Base-by-base conservation (phyloP, 2,113 vertebrate genomes). In the Columba livia region DNA sequence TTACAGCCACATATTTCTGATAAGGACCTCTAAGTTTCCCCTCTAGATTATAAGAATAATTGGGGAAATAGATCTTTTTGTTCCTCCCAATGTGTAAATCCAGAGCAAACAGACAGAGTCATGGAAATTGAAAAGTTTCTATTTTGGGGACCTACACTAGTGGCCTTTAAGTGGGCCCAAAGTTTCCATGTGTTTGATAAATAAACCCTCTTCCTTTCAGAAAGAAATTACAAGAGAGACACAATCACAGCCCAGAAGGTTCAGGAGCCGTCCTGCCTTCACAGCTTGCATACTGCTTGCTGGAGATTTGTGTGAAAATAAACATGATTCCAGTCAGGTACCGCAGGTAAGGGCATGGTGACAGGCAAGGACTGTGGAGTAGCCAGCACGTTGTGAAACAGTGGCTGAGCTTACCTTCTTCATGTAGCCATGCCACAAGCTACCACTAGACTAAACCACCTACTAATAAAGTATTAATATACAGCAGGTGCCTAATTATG, bases 51-150 rank as follows among this genome's bases (percentile, higher is more conserved):
- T 54, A 85, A 79, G 36, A 64, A 38, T 64, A 32, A 50, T 62
- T 56, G 32, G 47, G 29, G 75, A 82, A 72, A 1, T 19, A 1
- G 1, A 9, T 57, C 25, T 53, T 60, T 1, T 0, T 34, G 6
- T 77, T 2, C 1, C 4, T 2, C 2, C 0, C 2, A 31, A 2
- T 9, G 3, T 32, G 3, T 14, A 58, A 57, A 2, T 32, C 20
- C 5, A 12, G 14, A 42, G 15, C 7, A 23, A 84, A 17, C 54
- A 3, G 38, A 79, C 6, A 79, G 32, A 64, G 14, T 21, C 16
- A 56, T 1, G 1, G 34, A 64, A 64, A 10, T 24, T 16, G 15
- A 54, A 65, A 87, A 31, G 4, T 32, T 12, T 15, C 5, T 42
- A 4, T 58, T 36, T 28, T 18, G 19, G 11, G 29, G 34, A 65